Evolutionary conservation across 2,888 invertebrate species (phyloP), one percentile per base, ranked within the genome.

Genomic region (Calephelis perditalis): DNA sequence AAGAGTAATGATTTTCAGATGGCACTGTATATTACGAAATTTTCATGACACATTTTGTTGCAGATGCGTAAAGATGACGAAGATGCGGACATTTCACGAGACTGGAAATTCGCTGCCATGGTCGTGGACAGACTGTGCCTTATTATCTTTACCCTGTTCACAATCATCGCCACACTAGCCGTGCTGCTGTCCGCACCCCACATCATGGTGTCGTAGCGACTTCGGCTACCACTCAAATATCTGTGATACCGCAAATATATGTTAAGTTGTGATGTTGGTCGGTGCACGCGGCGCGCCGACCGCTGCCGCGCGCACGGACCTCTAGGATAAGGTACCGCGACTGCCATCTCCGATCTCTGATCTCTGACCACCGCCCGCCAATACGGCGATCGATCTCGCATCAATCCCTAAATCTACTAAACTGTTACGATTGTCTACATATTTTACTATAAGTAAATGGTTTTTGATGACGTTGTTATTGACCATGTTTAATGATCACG

Each of bases 71-170:
- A 96, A 90, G 97, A 98, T 84, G 98, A 99, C 91, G 96, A 97
- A 88, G 96, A 96, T 80, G 95, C 96, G 89, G 97, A 97, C 91
- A 93, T 98, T 87, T 96, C 97, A 89, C 96, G 97, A 92, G 98
- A 98, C 95, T 99, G 99, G 99, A 98, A 98, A 93, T 99, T 98
- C 92, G 98, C 98, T 91, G 98, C 98, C 91, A 98, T 98, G 97
- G 98, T 99, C 92, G 97, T 99, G 93, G 99, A 99, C 95, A 96
- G 98, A 94, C 95, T 98, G 94, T 99, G 99, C 96, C 96, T 99
- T 95, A 97, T 98, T 94, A 96, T 98, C 93, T 99, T 99, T 95
- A 97, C 98, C 92, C 94, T 97, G 93, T 98, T 98, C 95, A 98
- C 98, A 92, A 96, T 97, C 94, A 95, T 97, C 92, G 97, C 97